Evolutionary conservation across 2,113 vertebrate genomes (phyloP), one percentile per base, ranked within the genome.

Genomic region (Hippocampus abdominalis): DNA sequence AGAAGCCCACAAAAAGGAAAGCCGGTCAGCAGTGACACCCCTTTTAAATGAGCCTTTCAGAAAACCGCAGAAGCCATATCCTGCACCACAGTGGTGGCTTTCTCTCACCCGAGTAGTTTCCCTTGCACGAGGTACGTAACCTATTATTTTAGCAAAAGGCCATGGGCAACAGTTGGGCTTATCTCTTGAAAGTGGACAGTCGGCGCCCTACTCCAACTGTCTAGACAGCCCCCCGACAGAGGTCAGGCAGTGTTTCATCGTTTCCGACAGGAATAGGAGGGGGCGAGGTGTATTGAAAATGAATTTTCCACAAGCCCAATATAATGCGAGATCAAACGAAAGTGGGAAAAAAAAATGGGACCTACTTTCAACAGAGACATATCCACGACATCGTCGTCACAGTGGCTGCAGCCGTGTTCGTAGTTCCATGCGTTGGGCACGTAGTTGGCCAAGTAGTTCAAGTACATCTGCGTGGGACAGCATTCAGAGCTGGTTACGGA

Each of bases 401-500:
- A 99, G 77, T 91, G 68, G 69, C 69, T 80, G 70, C 97, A 99
- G 76, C 96, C 96, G n/a, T 80, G 88, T 77, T 98, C 95, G 66
- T 91, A 94, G 69, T 94, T 98, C 97, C 97, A 99, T 25, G 88
- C 81, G 77, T 97, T 94, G 65, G 97, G 97, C 46, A 99, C 89
- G 70, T 99, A 99, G 90, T 99, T 99, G 76, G 90, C 93, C 79
- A 99, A 92, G 85, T 96, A 96, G 89, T 97, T 98, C 76, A 98
- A 87, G 73, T 96, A 94, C 82, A 97, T 92, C 97, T 99, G 88
- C 53, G n/a, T 79, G 67, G 51, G 23, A 72, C 78, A 72, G 0
- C 71, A n/a, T 72, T 68, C 13, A 76, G 25, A 62, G 16, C 66
- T 46, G n/a, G 63, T 71, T 27, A 40, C 23, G 68, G 3, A 54